phyloP scores from a whole-genome alignment of 2,888 invertebrate genomes.

The Eugnorisma glareosa region DNA sequence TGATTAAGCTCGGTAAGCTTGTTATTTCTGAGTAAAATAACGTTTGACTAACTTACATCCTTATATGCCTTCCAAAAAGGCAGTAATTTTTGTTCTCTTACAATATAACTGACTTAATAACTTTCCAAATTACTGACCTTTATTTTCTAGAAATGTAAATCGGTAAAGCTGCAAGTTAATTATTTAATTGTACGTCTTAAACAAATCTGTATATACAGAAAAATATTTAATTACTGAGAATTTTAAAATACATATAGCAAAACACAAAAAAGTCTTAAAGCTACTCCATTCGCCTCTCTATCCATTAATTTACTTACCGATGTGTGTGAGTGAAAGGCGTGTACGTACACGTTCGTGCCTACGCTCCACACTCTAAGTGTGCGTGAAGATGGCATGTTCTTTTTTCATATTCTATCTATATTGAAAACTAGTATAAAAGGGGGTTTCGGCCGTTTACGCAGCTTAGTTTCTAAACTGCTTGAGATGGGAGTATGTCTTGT shows the following conservation, averaged over 20 bases:
- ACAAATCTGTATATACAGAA: not conserved
- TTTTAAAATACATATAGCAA: not conserved
- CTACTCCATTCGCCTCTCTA: conserved; percentile 72
- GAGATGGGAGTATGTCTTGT: conserved; percentile 68
- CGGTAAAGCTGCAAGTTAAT: not conserved
- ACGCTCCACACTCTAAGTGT: conserved; percentile 72
- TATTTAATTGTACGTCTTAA: not conserved
- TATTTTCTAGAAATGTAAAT: not conserved
- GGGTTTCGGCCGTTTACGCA: conserved; percentile 69
- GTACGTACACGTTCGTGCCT: conserved; percentile 77
- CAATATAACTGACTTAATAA: not conserved
- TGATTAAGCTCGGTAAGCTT: not conserved
- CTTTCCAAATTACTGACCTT: not conserved
- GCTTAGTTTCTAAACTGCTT: conserved; percentile 83
- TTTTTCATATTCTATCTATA: conserved; percentile 80
- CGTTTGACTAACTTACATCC: not conserved
- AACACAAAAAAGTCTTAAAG: not conserved
- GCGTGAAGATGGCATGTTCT: conserved; percentile 82
- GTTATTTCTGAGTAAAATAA: not conserved
- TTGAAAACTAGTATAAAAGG: conserved; percentile 87
- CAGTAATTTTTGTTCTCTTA: not conserved
- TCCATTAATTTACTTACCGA: conserved; percentile 64
- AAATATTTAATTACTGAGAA: not conserved
- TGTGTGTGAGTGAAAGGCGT: conserved; percentile 87
- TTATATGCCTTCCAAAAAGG: not conserved